Percentiles rank a stretch among this genome's conserved stretches.
These are phyloP conservation scores for Siphamia tubifer DNA, from an alignment of 2,113 vertebrate species.

Conservation along the genomic window DNA sequence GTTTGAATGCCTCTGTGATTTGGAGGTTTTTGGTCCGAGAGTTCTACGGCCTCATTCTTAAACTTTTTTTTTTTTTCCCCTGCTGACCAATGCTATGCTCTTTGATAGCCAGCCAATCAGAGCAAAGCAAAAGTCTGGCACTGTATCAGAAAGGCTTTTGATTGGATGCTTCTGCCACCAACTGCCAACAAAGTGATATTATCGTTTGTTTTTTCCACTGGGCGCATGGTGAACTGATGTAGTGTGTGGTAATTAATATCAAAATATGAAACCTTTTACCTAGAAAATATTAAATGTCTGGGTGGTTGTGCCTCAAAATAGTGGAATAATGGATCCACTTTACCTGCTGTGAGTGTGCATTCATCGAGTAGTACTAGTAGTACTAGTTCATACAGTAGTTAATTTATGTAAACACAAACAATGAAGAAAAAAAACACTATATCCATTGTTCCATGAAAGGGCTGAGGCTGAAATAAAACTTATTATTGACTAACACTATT, in stretches of 20 bases:
- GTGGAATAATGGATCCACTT: too few species aligned
- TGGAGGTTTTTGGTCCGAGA: not conserved
- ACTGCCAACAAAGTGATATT: not conserved
- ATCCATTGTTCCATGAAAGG: too few species aligned
- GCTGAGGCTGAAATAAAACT: too few species aligned
- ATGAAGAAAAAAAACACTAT: too few species aligned
- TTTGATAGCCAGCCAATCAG: slow-evolving; percentile 34
- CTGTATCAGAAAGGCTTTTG: not conserved
- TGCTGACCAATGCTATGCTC: not conserved
- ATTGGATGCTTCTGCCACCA: slow-evolving; percentile 7
- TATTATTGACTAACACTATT: too few species aligned
- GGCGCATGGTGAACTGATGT: not conserved
- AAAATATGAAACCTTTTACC: not conserved
- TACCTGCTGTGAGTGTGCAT: too few species aligned
- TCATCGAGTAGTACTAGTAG: too few species aligned
- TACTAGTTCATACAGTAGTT: too few species aligned
- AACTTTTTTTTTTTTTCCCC: not conserved
- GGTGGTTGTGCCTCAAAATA: not conserved
- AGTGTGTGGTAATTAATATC: not conserved
- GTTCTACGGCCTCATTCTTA: not conserved
- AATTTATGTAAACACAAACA: too few species aligned
- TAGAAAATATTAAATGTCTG: not conserved
- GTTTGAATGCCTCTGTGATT: slow-evolving; percentile 16
- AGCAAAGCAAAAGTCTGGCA: slow-evolving; percentile 9
- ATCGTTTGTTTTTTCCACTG: not conserved